These are phyloP conservation scores for Calycopis cecrops DNA, from an alignment of 1,140 invertebrate genomes.

Conservation along the genomic window DNA sequence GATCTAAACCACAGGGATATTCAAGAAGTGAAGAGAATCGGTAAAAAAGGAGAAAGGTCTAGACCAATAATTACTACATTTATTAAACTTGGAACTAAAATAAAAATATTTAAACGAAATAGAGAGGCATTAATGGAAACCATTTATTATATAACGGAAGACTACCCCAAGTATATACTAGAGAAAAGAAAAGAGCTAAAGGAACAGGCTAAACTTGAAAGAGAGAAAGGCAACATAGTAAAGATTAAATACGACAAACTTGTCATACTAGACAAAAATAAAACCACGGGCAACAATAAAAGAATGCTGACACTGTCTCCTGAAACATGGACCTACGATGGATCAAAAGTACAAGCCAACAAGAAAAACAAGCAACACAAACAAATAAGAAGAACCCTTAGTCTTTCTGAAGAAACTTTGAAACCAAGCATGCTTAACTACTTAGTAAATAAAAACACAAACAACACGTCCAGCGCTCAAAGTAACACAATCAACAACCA, in stretches of 20 bases:
- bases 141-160: background rate
- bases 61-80: too few species aligned
- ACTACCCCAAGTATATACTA: too few species aligned
- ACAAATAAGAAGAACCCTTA: slow-evolving; percentile 24
- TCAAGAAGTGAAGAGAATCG: too few species aligned
- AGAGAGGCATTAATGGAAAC: background rate
- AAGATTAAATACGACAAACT: slow-evolving; percentile 30
- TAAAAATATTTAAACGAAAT: too few species aligned
- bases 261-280: slow-evolving; percentile 18
- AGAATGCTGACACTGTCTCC: slow-evolving; percentile 27
- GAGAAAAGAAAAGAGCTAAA: too few species aligned
- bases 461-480: slow-evolving; percentile 12
- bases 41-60: too few species aligned
- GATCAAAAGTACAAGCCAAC: slow-evolving; percentile 26
- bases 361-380: slow-evolving; percentile 31
- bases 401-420: slow-evolving; percentile 22
- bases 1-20: too few species aligned
- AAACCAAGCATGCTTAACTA: slow-evolving; percentile 26
- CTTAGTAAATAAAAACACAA: background rate
- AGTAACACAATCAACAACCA: slow-evolving; percentile 10
- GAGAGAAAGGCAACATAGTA: slow-evolving; percentile 20
- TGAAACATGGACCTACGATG: slow-evolving; percentile 20
- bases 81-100: too few species aligned
- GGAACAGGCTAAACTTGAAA: too few species aligned
- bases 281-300: slow-evolving; percentile 12